Percentiles rank a stretch among this genome's conserved stretches.
Conservation (phyloP, 2,797 vertebrate genomes). For the Xiphophorus birchmanni region DNA sequence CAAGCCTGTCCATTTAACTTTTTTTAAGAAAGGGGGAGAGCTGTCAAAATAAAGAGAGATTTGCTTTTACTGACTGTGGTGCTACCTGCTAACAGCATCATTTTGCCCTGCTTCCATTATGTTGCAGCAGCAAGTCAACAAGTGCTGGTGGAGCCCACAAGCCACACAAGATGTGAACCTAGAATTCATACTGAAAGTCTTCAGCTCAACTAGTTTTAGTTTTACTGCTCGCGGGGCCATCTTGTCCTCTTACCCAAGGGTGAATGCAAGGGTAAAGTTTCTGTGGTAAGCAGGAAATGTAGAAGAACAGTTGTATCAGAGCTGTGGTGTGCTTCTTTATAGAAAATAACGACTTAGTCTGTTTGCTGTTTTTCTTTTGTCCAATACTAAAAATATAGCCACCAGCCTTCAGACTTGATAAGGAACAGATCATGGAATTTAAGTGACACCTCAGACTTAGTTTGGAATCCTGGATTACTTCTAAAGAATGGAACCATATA, state of each 20-base stretch:
- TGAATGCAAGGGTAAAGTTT: not conserved
- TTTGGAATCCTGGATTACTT: not conserved
- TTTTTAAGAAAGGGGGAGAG: not conserved
- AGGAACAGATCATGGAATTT: not conserved
- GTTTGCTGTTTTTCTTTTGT: not conserved
- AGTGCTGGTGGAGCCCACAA: not conserved
- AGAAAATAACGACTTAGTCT: not conserved
- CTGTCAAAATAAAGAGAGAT: not conserved
- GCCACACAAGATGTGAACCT: slow-evolving; percentile 36
- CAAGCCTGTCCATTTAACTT: not conserved
- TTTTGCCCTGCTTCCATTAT: not conserved
- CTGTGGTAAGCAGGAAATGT: not conserved
- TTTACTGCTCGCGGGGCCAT: not conserved
- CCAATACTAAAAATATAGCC: not conserved
- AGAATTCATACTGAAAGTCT: slow-evolving; percentile 20
- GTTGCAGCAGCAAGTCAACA: not conserved
- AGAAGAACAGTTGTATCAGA: not conserved
- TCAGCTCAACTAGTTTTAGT: not conserved
- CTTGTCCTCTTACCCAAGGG: not conserved
- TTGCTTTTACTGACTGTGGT: not conserved
- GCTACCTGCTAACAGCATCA: not conserved
- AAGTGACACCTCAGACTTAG: not conserved
- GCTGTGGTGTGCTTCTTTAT: not conserved
- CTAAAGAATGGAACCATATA: not conserved
- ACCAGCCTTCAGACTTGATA: not conserved